Percentiles rank a stretch among this genome's conserved stretches.
These are phyloP conservation scores for Latheticus oryzae DNA, from an alignment of 2,888 invertebrate genomes.

Conservation along the genomic window DNA sequence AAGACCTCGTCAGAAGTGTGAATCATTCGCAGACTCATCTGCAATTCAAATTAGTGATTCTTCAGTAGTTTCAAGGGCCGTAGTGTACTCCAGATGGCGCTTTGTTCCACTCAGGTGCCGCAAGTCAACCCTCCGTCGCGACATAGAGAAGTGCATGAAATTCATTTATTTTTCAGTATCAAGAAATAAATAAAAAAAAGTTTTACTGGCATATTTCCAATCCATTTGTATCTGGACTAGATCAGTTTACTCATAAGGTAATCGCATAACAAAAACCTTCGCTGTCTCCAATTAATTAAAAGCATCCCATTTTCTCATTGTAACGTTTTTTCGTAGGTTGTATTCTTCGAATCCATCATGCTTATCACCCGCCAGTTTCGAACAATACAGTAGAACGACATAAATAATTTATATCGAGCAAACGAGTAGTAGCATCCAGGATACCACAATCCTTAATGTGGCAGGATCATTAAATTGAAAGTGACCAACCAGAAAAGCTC, in stretches of 20 bases:
- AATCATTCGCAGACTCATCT: conserved; percentile 61
- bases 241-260: too few relatives aligned
- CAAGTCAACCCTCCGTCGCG: too few relatives aligned
- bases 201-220: too few relatives aligned
- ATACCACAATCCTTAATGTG: conserved; percentile 17
- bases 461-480: conserved; percentile 19
- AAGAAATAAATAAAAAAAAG: too few relatives aligned
- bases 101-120: conserved; percentile 37
- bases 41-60: conserved; percentile 60
- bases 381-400: conserved; percentile 19
- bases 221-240: too few relatives aligned
- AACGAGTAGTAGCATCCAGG: not conserved
- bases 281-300: too few relatives aligned
- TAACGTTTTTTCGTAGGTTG: too few relatives aligned
- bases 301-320: too few relatives aligned
- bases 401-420: conserved; percentile 27
- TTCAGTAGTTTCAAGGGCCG: conserved; percentile 55
- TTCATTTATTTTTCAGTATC: too few relatives aligned
- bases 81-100: conserved; percentile 44
- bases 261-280: too few relatives aligned
- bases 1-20: conserved; percentile 59
- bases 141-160: too few relatives aligned
- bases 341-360: conserved; percentile 17
- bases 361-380: conserved; percentile 9
- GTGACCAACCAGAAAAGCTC: conserved; percentile 8